Conservation (phyloP, 2,888 invertebrate genomes). For the Mesoligia furuncula region DNA sequence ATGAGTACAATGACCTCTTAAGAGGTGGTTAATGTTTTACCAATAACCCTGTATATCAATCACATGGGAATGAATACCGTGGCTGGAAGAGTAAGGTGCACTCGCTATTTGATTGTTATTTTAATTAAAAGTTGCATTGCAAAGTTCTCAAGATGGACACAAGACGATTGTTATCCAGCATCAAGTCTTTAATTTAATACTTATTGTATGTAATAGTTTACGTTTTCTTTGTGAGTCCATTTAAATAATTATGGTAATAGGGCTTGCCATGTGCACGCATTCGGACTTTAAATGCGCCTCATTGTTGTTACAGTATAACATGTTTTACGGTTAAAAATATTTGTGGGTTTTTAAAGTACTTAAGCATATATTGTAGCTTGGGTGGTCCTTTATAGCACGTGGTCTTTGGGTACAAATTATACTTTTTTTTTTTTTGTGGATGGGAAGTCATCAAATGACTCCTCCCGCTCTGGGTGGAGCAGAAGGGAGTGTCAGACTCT, state of each 20-base stretch:
- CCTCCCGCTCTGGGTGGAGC: too few species aligned
- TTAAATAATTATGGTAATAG: slow-evolving; percentile 55
- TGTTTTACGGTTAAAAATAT: slow-evolving; percentile 24
- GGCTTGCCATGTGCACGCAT: slow-evolving; percentile 39
- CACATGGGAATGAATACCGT: background rate
- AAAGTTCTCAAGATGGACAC: background rate
- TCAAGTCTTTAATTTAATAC: slow-evolving; percentile 5
- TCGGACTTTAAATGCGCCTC: slow-evolving; percentile 43
- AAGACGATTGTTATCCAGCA: slow-evolving; percentile 8
- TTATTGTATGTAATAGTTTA: slow-evolving; percentile 17
- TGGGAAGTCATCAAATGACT: too few species aligned
- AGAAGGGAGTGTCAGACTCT: too few species aligned
- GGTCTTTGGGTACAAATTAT: background rate
- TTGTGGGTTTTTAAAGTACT: slow-evolving; percentile 9
- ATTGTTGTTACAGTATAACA: slow-evolving; percentile 21
- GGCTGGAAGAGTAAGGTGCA: background rate
- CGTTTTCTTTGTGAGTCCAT: slow-evolving; percentile 58
- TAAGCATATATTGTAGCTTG: slow-evolving; percentile 15
- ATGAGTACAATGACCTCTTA: too few species aligned
- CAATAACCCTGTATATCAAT: too few species aligned
- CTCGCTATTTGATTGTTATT: background rate
- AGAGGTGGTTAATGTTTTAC: too few species aligned
- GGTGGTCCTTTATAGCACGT: slow-evolving; percentile 25
- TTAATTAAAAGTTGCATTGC: slow-evolving; percentile 2
- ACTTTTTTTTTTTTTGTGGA: too few species aligned